Evolutionary conservation across 2,888 invertebrate species (phyloP).

Genomic region (Zhengitettix transpicula): DNA sequence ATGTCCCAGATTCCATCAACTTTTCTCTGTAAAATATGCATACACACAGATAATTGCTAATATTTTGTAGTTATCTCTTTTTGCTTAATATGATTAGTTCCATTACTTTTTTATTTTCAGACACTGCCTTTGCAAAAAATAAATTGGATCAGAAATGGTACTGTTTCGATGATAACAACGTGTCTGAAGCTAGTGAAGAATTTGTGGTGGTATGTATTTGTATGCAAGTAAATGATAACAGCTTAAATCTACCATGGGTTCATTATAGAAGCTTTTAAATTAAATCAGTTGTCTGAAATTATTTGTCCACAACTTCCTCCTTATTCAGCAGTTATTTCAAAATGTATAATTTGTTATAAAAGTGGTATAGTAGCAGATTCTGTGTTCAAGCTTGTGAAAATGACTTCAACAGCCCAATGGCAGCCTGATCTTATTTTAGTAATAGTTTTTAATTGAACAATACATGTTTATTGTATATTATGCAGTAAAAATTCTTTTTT

Average conservation of each 20-base stretch:
- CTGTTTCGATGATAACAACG: slow-evolving; percentile 32
- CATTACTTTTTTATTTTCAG: slow-evolving; percentile 17
- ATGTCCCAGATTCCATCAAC: too few relatives aligned
- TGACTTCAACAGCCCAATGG: too few relatives aligned
- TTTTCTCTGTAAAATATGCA: too few relatives aligned
- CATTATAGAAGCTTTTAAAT: neutral
- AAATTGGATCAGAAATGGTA: slow-evolving; percentile 28
- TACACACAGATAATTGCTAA: too few relatives aligned
- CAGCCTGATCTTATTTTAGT: too few relatives aligned
- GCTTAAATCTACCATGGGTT: neutral
- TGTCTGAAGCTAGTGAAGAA: slow-evolving; percentile 24
- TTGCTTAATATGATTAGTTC: too few relatives aligned
- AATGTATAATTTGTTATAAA: neutral
- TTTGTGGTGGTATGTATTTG: slow-evolving; percentile 25
- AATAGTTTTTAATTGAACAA: too few relatives aligned
- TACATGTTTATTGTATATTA: neutral
- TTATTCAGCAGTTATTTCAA: neutral
- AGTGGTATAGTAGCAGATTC: neutral
- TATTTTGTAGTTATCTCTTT: too few relatives aligned
- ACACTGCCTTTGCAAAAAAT: slow-evolving; percentile 33
- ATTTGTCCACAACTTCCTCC: too few relatives aligned
- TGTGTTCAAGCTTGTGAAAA: neutral
- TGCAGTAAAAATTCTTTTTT: slow-evolving; percentile 7
- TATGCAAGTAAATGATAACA: neutral
- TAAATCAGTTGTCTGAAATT: neutral